Conservation (phyloP, 2,888 invertebrate genomes). For the Lasioglossum villosulum region DNA sequence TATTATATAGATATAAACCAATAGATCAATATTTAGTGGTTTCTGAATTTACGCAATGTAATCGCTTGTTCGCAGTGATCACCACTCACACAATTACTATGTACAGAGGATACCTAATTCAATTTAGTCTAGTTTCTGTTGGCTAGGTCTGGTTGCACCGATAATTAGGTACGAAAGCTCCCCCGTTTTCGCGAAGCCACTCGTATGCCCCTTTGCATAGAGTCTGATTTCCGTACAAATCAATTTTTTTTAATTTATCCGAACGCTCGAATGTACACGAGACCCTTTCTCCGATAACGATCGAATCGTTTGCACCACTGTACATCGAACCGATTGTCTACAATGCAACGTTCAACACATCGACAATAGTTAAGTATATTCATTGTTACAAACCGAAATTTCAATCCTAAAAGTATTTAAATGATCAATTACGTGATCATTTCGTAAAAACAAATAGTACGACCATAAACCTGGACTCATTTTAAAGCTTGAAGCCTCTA, state of each 20-base stretch:
- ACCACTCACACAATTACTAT: background rate
- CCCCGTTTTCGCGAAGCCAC: constrained; percentile 67
- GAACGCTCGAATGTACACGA: constrained; percentile 21
- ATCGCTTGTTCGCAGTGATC: background rate
- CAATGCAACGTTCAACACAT: background rate
- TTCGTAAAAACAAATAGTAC: too few species aligned
- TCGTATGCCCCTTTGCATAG: constrained; percentile 58
- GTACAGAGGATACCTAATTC: constrained; percentile 1
- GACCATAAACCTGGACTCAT: too few species aligned
- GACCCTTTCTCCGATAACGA: constrained; percentile 32
- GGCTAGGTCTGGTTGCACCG: constrained; percentile 38
- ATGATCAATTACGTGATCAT: too few species aligned
- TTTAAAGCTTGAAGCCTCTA: too few species aligned
- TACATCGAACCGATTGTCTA: background rate
- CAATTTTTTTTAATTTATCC: constrained; percentile 63
- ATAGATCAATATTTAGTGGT: background rate
- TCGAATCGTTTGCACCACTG: background rate
- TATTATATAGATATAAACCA: background rate
- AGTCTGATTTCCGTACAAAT: constrained; percentile 60
- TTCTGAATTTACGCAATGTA: background rate
- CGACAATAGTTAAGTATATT: background rate
- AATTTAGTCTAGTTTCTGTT: constrained; percentile 12
- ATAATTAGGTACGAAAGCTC: constrained; percentile 62
- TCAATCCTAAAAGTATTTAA: too few species aligned
- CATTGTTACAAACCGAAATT: background rate